Conservation (phyloP, 2,113 vertebrate species). For the Gymnobelideus leadbeateri region DNA sequence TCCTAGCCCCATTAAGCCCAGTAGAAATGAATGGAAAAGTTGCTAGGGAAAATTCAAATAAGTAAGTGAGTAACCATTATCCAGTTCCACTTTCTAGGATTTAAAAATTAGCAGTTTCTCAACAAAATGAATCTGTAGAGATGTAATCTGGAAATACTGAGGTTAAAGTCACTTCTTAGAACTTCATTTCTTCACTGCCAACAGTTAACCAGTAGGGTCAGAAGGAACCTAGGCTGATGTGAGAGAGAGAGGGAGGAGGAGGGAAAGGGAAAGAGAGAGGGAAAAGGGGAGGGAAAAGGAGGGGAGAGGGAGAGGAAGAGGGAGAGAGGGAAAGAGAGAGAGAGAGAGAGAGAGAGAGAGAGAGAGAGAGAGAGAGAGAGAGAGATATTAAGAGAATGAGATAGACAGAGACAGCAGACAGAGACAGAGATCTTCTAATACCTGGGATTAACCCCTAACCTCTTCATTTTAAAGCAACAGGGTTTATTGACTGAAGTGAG, state of each 20-base stretch:
- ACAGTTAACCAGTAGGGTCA: conserved; percentile 58
- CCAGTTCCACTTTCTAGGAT: conserved; percentile 32
- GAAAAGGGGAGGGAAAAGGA: no score
- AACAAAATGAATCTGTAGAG: not conserved
- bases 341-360: no score
- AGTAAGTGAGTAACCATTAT: not conserved
- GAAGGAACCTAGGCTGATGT: conserved; percentile 56
- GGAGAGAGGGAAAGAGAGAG: no score
- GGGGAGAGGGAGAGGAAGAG: no score
- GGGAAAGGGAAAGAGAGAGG: no score
- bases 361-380: no score
- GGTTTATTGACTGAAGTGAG: conserved; percentile 25
- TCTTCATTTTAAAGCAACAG: not conserved
- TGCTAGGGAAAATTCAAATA: not conserved
- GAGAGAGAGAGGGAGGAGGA: no score
- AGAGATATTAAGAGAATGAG: no score
- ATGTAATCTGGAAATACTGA: not conserved
- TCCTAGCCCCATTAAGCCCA: not conserved
- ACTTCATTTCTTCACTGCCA: conserved; percentile 30
- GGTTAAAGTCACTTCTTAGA: conserved; percentile 46
- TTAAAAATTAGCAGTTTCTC: conserved; percentile 21
- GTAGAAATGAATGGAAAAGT: conserved; percentile 10
- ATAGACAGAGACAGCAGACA: no score
- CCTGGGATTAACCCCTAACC: not conserved
- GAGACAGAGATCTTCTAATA: not conserved